Evolutionary conservation across 2,113 vertebrate species (phyloP), one percentile per base, ranked within the genome.

Genomic region (Myrmecophaga tridactyla): DNA sequence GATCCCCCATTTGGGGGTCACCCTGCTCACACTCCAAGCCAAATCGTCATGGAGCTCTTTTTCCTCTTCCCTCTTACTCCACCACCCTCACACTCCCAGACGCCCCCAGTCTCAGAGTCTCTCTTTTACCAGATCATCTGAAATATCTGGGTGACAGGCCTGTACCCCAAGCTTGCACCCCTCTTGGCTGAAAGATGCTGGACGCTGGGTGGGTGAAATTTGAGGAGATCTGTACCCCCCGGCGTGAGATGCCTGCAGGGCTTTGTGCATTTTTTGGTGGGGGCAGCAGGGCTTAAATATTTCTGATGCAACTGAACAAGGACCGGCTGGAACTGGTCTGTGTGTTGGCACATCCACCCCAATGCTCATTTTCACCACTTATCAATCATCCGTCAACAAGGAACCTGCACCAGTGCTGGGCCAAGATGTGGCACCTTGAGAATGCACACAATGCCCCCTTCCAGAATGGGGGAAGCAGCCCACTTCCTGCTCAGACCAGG

Each of bases 201-300:
- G 97, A 97, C 94, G 94, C 89, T 65, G 93, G 93, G 92, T 43
- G 14, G 96, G 1, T 96, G 98, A 98, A 98, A 98, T 92, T 97
- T 97, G 97, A 98, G 98, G 98, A 93, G 87, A 92, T n/a, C n/a
- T n/a, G n/a, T n/a, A n/a, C n/a, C n/a, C 97, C 96, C 97, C 97
- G 97, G 6, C 96, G 94, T 51, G 94, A 98, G 97, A 98, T 97
- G 98, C 97, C 96, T 98, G 97, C 96, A 97, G 97, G 98, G 93
- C 95, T 96, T 90, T 97, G 96, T 96, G 95, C 90, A 94, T 97
- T 98, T 98, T 97, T 96, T 96, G 96, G 93, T 29, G 36, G 84
- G 25, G 21, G 46, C 18, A 23, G 27, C 5, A 20, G 34, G 21
- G 72, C 97, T 98, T 76, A 94, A 94, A 95, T 97, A 96, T 96